These are phyloP conservation scores for Delia radicum DNA, from an alignment of 1,140 invertebrate genomes.

Conservation along the genomic window DNA sequence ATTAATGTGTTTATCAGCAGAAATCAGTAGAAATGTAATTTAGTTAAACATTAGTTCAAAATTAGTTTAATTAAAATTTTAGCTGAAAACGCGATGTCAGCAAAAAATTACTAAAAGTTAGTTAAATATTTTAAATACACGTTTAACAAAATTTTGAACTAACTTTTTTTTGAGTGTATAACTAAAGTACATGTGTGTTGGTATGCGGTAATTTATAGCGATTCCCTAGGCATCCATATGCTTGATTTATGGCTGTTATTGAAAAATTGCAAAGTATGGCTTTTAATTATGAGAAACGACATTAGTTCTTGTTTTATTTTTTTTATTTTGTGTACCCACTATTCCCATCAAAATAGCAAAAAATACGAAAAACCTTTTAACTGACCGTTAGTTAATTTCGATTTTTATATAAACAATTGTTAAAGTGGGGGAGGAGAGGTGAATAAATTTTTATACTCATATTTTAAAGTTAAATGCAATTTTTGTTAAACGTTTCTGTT, in stretches of 20 bases:
- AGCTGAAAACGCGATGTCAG: too few relatives aligned
- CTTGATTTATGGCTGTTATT: conserved; percentile 55
- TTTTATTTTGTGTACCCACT: background rate
- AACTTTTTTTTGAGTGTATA: too few relatives aligned
- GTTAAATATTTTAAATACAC: too few relatives aligned
- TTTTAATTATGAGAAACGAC: conserved; percentile 47
- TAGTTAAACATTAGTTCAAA: too few relatives aligned
- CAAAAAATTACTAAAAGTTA: too few relatives aligned
- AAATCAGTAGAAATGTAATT: too few relatives aligned
- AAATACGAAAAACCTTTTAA: background rate
- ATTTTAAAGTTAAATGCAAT: too few relatives aligned
- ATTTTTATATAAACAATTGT: too few relatives aligned
- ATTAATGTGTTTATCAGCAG: too few relatives aligned
- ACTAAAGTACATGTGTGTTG: background rate
- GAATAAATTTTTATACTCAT: too few relatives aligned
- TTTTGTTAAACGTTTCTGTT: background rate
- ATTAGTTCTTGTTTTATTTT: background rate
- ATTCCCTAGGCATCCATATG: conserved; percentile 50
- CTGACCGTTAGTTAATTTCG: background rate
- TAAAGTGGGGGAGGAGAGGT: too few relatives aligned
- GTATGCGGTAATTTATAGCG: conserved; percentile 46
- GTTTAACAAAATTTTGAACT: background rate
- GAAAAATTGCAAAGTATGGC: conserved; percentile 51
- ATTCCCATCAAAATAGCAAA: background rate
- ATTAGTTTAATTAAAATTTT: too few relatives aligned